These are phyloP conservation scores for Epistrophe eligans DNA, from an alignment of 2,888 invertebrate genomes.

Conservation along the genomic window DNA sequence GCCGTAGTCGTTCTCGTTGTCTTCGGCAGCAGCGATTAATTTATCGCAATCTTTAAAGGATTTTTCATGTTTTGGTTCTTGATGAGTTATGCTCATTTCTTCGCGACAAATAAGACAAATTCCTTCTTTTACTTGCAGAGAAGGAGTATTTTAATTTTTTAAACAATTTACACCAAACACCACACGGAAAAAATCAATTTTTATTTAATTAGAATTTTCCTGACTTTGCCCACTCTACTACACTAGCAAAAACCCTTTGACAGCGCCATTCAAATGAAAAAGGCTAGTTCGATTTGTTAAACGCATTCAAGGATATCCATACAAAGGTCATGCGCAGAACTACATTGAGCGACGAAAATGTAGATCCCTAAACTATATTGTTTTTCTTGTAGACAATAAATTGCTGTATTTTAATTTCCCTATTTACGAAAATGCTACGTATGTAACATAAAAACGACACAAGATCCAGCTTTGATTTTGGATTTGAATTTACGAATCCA, in stretches of 20 bases:
- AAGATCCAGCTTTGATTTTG: too few relatives aligned
- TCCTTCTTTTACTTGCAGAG: constrained; percentile 9
- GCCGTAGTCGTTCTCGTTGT: background rate
- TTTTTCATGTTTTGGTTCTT: constrained; percentile 19
- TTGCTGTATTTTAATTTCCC: too few relatives aligned
- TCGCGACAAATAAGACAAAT: background rate
- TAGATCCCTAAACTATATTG: background rate
- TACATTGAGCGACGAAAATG: constrained; percentile 26
- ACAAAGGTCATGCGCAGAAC: constrained; percentile 48
- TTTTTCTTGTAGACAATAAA: background rate
- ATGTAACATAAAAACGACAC: too few relatives aligned
- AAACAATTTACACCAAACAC: too few relatives aligned
- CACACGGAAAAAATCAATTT: constrained; percentile 68
- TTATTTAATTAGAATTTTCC: constrained; percentile 68
- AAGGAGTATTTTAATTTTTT: too few relatives aligned
- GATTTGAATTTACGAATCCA: too few relatives aligned
- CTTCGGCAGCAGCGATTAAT: constrained; percentile 33
- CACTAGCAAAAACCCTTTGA: constrained; percentile 58
- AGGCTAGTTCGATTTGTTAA: constrained; percentile 50
- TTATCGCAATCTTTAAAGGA: constrained; percentile 50
- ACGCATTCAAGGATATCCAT: constrained; percentile 44
- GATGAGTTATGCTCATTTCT: constrained; percentile 54
- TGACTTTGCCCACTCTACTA: constrained; percentile 11
- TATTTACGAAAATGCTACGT: too few relatives aligned
- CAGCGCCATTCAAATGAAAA: constrained; percentile 36